These are phyloP conservation scores for Brotula barbata DNA, from an alignment of 2,797 vertebrate species.

Conservation along the genomic window DNA sequence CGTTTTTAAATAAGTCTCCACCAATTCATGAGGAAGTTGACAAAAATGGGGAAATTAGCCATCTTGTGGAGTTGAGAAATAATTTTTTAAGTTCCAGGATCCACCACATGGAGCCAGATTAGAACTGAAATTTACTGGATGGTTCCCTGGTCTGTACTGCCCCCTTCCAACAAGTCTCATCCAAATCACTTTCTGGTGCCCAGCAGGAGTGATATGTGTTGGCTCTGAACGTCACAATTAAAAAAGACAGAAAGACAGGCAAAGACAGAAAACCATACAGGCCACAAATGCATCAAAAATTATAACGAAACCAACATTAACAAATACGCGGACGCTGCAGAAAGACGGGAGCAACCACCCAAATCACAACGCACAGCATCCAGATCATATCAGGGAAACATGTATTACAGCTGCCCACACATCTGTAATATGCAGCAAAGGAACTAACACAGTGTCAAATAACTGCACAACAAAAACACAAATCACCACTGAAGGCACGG, in stretches of 20 bases:
- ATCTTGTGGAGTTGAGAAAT: no score
- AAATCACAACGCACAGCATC: constrained; percentile 5
- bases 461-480: not conserved
- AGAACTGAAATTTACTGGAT: no score
- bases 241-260: not conserved
- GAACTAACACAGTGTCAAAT: constrained; percentile 4
- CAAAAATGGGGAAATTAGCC: no score
- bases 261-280: constrained; percentile 18
- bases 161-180: no score
- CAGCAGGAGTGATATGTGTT: not conserved
- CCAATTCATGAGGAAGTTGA: no score
- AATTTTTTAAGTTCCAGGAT: no score
- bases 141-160: no score
- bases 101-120: no score
- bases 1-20: no score
- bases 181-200: no score
- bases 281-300: constrained; percentile 1
- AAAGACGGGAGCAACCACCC: not conserved
- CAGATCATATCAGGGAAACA: constrained; percentile 17
- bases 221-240: constrained; percentile 19
- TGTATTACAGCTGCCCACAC: constrained; percentile 38
- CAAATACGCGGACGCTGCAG: not conserved
- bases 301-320: no score
- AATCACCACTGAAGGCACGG: not conserved
- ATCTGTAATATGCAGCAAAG: constrained; percentile 40